These are phyloP conservation scores for Onychorhynchus coronatus DNA, from an alignment of 2,113 vertebrate genomes.

Conservation along the genomic window DNA sequence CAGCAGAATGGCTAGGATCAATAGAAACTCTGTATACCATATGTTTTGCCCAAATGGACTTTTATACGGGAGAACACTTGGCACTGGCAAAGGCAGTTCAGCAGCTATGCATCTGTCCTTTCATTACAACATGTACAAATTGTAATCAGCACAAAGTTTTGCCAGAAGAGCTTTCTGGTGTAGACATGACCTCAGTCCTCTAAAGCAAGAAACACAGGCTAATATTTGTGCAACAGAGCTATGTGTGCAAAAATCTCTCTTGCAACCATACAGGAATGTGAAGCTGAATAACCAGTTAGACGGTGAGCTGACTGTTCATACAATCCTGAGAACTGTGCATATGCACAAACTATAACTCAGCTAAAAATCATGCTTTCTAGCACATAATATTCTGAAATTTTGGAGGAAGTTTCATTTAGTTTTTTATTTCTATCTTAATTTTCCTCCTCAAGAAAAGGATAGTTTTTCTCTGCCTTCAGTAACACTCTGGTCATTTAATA, in stretches of 20 bases:
- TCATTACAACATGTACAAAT: neutral
- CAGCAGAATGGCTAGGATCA: neutral
- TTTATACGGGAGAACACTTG: neutral
- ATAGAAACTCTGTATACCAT: neutral
- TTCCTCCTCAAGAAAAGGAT: neutral
- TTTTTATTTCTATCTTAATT: neutral
- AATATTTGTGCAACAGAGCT: neutral
- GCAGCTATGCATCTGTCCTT: neutral
- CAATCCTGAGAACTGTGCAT: neutral
- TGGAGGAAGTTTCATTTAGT: neutral
- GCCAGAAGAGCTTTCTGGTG: conserved; percentile 3
- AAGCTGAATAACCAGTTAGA: neutral
- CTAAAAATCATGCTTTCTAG: neutral
- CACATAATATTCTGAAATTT: neutral
- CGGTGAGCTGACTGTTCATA: neutral
- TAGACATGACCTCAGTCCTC: conserved; percentile 48
- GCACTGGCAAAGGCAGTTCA: neutral
- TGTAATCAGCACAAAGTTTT: neutral
- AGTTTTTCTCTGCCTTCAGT: neutral
- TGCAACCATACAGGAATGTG: neutral
- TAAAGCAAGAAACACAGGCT: neutral
- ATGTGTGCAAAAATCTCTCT: neutral
- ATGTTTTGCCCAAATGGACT: neutral
- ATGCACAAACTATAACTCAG: neutral
- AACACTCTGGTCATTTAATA: neutral